phyloP scores from a whole-genome alignment of 2,797 vertebrate species.

The Alexandromys oeconomus region DNA sequence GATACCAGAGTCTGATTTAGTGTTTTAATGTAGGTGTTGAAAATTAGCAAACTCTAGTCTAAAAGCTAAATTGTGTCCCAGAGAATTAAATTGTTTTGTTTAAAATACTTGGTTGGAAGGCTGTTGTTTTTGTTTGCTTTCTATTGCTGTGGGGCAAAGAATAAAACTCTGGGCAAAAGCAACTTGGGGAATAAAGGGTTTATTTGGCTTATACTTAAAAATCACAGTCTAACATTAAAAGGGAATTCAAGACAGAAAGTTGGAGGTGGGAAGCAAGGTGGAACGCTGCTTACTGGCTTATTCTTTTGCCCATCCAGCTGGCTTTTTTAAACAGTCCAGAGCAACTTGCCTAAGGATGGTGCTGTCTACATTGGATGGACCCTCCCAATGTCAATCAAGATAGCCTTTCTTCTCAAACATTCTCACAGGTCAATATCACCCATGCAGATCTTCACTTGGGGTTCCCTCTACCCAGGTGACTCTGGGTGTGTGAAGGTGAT shows the following conservation, averaged over 20 bases:
- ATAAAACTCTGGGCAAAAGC: not conserved
- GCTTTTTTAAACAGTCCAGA: not conserved
- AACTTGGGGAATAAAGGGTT: not conserved
- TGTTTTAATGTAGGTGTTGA: conserved; percentile 21
- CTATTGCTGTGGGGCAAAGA: not conserved
- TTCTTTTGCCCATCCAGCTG: too few relatives aligned
- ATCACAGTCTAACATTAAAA: not conserved
- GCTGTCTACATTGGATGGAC: not conserved
- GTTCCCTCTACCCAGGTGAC: not conserved
- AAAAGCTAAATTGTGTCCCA: conserved; percentile 22
- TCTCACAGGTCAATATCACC: not conserved
- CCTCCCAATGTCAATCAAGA: not conserved
- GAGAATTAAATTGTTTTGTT: not conserved
- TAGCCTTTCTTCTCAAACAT: not conserved
- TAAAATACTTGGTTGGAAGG: not conserved
- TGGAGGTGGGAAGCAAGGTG: not conserved
- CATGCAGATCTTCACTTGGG: not conserved
- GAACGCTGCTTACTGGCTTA: too few relatives aligned
- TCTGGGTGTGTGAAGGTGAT: not conserved
- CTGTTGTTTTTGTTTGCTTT: not conserved
- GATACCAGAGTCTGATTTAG: conserved; percentile 33
- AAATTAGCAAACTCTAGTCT: not conserved
- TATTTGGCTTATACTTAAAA: not conserved
- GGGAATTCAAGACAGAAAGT: not conserved
- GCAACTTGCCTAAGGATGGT: not conserved